Evolutionary conservation across 2,888 invertebrate species (phyloP).

Genomic region (Hypomecis atomaria): DNA sequence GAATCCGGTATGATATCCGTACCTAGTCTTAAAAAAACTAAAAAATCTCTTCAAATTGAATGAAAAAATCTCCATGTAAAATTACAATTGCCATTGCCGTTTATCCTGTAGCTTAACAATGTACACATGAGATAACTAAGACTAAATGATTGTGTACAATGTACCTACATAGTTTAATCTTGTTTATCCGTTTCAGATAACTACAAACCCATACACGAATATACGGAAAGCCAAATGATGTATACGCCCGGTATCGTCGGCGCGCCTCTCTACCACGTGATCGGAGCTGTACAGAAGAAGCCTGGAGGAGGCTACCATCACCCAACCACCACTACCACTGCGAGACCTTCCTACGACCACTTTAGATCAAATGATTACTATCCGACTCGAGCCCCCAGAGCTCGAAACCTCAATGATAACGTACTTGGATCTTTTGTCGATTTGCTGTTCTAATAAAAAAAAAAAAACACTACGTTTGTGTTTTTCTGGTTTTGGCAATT

Average conservation of each 20-base stretch:
- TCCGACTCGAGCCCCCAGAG: slow-evolving; percentile 47
- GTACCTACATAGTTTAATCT: slow-evolving; percentile 2
- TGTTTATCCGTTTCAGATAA: slow-evolving; percentile 56
- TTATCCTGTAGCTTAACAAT: slow-evolving; percentile 1
- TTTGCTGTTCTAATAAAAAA: slow-evolving; percentile 69
- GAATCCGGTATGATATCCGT: too few relatives aligned
- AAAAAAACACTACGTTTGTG: neutral
- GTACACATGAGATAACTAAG: slow-evolving; percentile 14
- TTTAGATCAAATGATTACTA: slow-evolving; percentile 34
- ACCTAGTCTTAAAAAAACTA: too few relatives aligned
- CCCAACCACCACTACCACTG: slow-evolving; percentile 11
- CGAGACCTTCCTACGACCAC: slow-evolving; percentile 24
- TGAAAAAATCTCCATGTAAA: too few relatives aligned
- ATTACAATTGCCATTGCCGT: neutral
- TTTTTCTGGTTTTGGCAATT: too few relatives aligned
- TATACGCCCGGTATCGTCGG: slow-evolving; percentile 70
- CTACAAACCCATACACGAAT: slow-evolving; percentile 73
- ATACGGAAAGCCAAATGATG: slow-evolving; percentile 49
- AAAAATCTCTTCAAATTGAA: too few relatives aligned
- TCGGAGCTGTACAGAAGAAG: slow-evolving; percentile 61
- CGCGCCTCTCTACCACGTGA: slow-evolving; percentile 62
- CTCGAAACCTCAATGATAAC: slow-evolving; percentile 52
- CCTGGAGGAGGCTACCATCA: slow-evolving; percentile 19
- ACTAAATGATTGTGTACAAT: neutral
- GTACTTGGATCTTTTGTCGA: slow-evolving; percentile 73